Evolutionary conservation across 1,140 invertebrate genomes (phyloP).

Genomic region (Laupala kohalensis): DNA sequence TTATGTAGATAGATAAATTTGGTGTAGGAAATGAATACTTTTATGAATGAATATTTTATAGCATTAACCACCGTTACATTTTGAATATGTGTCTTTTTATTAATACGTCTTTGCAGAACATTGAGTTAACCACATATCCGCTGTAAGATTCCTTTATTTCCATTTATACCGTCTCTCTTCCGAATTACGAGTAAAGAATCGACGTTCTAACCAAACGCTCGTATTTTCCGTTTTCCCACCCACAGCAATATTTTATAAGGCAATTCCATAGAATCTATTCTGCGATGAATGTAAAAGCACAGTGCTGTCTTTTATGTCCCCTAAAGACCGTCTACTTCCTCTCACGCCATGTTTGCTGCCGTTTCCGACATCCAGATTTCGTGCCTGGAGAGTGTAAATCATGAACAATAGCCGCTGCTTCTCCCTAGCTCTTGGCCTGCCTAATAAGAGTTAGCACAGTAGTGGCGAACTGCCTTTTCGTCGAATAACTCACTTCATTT

Average conservation of each 20-base stretch:
- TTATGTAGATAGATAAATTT: too few species aligned
- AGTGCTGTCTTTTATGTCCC: neutral
- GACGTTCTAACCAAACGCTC: neutral
- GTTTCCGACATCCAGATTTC: neutral
- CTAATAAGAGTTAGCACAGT: neutral
- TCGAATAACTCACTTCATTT: neutral
- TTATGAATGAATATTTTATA: too few species aligned
- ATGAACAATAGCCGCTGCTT: neutral
- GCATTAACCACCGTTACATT: too few species aligned
- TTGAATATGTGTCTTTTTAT: too few species aligned
- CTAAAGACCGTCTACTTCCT: neutral
- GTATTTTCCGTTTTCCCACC: neutral
- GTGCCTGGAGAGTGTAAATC: neutral
- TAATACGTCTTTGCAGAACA: too few species aligned
- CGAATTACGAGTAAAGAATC: neutral
- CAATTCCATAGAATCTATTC: neutral
- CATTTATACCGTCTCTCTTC: neutral
- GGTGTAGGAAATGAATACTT: too few species aligned
- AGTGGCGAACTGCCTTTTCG: neutral
- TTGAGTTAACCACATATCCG: too few species aligned
- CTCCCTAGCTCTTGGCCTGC: neutral
- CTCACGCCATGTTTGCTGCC: neutral
- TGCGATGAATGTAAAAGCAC: neutral
- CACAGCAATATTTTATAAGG: neutral
- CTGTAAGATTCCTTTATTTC: too few species aligned